Evolutionary conservation across 2,113 vertebrate species (phyloP).

Genomic region (Danionella cerebrum): DNA sequence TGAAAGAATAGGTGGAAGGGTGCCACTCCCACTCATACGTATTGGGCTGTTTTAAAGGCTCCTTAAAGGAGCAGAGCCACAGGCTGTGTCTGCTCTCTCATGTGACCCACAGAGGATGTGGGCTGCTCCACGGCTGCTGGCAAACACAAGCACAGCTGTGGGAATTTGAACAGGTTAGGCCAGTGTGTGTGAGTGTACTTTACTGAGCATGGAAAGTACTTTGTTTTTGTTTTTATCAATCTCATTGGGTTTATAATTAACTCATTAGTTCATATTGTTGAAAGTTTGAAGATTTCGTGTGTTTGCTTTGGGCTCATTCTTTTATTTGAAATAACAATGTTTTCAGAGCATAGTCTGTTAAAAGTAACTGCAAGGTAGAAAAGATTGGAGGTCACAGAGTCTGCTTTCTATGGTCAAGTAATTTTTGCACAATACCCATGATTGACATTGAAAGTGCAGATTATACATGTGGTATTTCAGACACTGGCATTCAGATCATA

Average conservation of each 20-base stretch:
- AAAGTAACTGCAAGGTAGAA: no score
- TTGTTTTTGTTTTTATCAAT: background rate
- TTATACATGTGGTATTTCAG: background rate
- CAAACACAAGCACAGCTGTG: constrained; percentile 11
- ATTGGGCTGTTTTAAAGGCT: constrained; percentile 8
- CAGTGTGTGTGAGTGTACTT: background rate
- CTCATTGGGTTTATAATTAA: no score
- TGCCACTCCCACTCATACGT: constrained; percentile 24
- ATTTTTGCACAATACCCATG: background rate
- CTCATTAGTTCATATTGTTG: no score
- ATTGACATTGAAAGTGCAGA: background rate
- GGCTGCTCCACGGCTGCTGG: constrained; percentile 20
- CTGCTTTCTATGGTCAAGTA: background rate
- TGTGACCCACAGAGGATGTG: constrained; percentile 27
- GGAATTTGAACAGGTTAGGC: constrained; percentile 23
- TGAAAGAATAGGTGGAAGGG: background rate
- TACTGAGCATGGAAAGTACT: background rate
- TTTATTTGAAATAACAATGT: no score
- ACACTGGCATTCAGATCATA: background rate
- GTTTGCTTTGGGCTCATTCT: no score
- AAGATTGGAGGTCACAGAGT: background rate
- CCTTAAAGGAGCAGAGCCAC: constrained; percentile 20
- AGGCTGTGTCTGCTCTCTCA: constrained; percentile 32
- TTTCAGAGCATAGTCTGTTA: no score
- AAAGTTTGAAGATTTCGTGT: no score